Evolutionary conservation across 2,888 invertebrate species (phyloP), one percentile per base, ranked within the genome.

Genomic region (Crepidodera aurea): DNA sequence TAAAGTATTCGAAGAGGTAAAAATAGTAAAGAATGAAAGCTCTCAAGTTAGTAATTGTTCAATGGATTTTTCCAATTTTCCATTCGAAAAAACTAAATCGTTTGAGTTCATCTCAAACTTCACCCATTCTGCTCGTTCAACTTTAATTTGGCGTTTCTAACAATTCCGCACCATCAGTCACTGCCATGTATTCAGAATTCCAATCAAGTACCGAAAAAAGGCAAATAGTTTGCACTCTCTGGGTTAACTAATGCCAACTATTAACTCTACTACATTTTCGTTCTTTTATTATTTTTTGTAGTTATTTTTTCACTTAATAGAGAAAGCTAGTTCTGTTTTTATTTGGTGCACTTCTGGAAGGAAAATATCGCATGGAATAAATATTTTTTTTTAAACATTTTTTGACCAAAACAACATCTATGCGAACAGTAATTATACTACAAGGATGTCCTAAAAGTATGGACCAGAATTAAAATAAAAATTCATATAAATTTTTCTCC

Each of bases 81-180:
- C 48, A 57, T 57, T 48, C 18, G 22, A 18, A 25, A 37, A 48
- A 48, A 25, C 37, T 29, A 29, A 57, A 50, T 19, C 48, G 48
- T 48, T 48, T 27, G n/a, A n/a, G 48, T 48, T 48, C 48, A 27
- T 27, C 48, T 48, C 27, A 48, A 44, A 44, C 44, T 44, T 37
- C 15, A 50, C 39, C 39, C 46, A 39, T 18, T 56, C 46, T n/a
- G 37, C 46, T 56, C 57, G 57, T 57, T 39, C 39, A 22, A 39
- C 53, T 53, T 53, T 53, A 53, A 53, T 53, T 53, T 53, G 25
- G 53, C 57, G 50, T 48, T 57, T 50, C 48, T 16, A 57, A 50
- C 57, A 50, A 60, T 53, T 60, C 44, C 51, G 18, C 44, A 48
- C 18, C 46, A 58, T 62, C 51, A 46, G 42, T 62, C 62, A 57